Evolutionary conservation across 1,140 invertebrate species (phyloP).

Genomic region (Lordiphosa mommai): DNA sequence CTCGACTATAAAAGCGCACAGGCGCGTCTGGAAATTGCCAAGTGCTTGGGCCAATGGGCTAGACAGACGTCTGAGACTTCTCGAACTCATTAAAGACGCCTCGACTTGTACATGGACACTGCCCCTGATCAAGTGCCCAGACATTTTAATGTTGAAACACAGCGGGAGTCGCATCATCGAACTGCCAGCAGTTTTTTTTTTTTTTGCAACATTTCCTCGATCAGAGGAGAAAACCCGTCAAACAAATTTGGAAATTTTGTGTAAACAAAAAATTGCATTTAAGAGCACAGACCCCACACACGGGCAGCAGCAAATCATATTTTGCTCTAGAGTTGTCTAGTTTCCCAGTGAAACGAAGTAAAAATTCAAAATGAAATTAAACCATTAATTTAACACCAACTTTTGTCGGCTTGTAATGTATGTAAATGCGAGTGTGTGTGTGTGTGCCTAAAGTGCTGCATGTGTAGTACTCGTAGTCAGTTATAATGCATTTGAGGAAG

Average conservation of each 20-base stretch:
- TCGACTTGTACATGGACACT: conserved; percentile 22
- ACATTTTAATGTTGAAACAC: conserved; percentile 40
- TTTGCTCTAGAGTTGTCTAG: conserved; percentile 14
- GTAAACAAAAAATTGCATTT: conserved; percentile 8
- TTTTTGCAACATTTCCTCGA: conserved; percentile 8
- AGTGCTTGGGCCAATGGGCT: background rate
- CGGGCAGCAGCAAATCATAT: conserved; percentile 1
- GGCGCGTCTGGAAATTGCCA: conserved; percentile 1
- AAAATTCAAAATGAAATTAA: conserved; percentile 46
- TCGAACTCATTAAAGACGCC: conserved; percentile 45
- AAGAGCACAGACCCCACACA: conserved; percentile 1
- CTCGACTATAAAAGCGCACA: conserved; percentile 6
- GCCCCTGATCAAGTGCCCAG: conserved; percentile 35
- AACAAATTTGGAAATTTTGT: conserved; percentile 9
- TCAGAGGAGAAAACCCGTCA: background rate
- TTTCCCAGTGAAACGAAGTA: conserved; percentile 38
- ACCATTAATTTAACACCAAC: conserved; percentile 47
- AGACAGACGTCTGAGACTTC: conserved; percentile 11
- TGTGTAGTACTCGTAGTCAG: conserved; percentile 5
- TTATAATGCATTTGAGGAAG: conserved; percentile 48
- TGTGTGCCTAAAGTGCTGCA: conserved; percentile 16
- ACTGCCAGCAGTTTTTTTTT: conserved; percentile 4
- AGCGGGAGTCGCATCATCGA: conserved; percentile 12
- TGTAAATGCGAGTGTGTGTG: background rate
- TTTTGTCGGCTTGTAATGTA: conserved; percentile 16